phyloP scores from a whole-genome alignment of 2,888 invertebrate genomes.

The Ctenicera cuprea region DNA sequence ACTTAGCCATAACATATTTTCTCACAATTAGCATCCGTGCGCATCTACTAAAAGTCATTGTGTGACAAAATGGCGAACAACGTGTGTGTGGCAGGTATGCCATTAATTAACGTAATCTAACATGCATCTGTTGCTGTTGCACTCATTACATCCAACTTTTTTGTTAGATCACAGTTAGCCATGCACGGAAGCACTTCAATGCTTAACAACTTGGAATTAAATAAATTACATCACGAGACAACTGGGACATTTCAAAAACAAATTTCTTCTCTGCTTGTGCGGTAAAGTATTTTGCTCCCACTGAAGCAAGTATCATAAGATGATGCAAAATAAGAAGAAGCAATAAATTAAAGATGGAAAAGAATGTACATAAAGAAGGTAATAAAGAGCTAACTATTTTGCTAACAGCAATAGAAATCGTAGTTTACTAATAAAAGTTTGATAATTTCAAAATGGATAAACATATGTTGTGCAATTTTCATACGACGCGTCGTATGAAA shows the following conservation, averaged over 20 bases:
- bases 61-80: slow-evolving; percentile 44
- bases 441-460: no score
- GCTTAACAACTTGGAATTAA: slow-evolving; percentile 42
- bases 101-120: slow-evolving; percentile 60
- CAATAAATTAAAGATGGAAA: no score
- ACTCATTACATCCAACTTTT: slow-evolving; percentile 59
- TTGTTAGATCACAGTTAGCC: slow-evolving; percentile 59
- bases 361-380: no score
- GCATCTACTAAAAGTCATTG: slow-evolving; percentile 23
- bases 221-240: slow-evolving; percentile 43
- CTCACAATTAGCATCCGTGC: slow-evolving; percentile 21
- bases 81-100: slow-evolving; percentile 50
- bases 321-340: no score
- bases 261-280: slow-evolving; percentile 12
- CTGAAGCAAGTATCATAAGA: no score
- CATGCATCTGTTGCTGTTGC: slow-evolving; percentile 55
- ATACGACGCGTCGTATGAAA: no score
- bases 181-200: slow-evolving; percentile 53
- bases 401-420: no score
- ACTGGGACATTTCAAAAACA: slow-evolving; percentile 35
- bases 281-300: background rate
- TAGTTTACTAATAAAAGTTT: no score
- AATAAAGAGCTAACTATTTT: no score
- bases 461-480: no score
- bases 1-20: slow-evolving; percentile 4